Evolutionary conservation across 2,888 invertebrate species (phyloP), one percentile per base, ranked within the genome.

Genomic region (Stegophylla sp.): DNA sequence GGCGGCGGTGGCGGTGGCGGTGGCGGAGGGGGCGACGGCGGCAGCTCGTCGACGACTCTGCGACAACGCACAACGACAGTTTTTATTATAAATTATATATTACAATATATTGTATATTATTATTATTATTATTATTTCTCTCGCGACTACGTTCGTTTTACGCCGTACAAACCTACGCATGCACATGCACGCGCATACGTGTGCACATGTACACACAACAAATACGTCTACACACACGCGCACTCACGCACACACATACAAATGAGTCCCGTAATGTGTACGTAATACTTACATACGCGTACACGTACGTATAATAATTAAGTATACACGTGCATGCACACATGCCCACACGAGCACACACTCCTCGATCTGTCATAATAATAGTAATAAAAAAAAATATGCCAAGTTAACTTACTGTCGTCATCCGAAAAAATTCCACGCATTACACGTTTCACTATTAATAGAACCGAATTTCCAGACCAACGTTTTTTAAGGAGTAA

Each of bases 61-160:
- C 74, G 51, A 41, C 74, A 51, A 13, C 73, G 20, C 28, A 61
- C 59, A 28, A 51, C 75, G 64, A 76, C 75, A 26, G 53, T 76
- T 76, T 76, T 76, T 76, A 66, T 76, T 76, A 66, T 76, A n/a
- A n/a, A n/a, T n/a, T n/a, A n/a, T n/a, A n/a, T n/a, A n/a, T n/a
- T n/a, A n/a, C n/a, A n/a, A n/a, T n/a, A n/a, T n/a, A n/a, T n/a
- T n/a, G n/a, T n/a, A n/a, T n/a, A n/a, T n/a, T n/a, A n/a, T n/a
- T n/a, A n/a, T n/a, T n/a, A n/a, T n/a, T n/a, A n/a, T n/a, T n/a
- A n/a, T 75, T 64, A 63, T 74, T 66, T 53, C 41, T 53, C 23
- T 53, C 20, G 23, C 34, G 28, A 53, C 63, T 5, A 64, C 64
- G 41, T 23, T 48, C 48, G 45, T 74, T 63, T 63, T 51, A 74